Conservation (phyloP, 2,113 vertebrate species). For the Corythoichthys haematopterus region DNA sequence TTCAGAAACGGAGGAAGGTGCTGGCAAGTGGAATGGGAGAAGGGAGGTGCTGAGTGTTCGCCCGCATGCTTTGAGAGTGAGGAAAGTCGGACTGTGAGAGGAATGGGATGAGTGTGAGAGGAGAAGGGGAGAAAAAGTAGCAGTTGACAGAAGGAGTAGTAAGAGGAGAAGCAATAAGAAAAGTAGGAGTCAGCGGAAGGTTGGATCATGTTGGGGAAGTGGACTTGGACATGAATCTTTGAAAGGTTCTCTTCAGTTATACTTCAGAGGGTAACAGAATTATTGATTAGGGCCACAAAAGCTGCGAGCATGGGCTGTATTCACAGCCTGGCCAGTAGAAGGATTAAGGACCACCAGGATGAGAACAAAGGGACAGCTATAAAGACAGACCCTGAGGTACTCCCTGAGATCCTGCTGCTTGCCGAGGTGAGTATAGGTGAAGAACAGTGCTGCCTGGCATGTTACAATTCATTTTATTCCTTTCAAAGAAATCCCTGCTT, state of each 20-base stretch:
- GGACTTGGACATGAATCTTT: constrained; percentile 27
- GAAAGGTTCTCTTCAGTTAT: constrained; percentile 12
- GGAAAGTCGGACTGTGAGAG: constrained; percentile 29
- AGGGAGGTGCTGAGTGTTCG: constrained; percentile 29
- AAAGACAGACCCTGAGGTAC: constrained; percentile 28
- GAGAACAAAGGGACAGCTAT: constrained; percentile 26
- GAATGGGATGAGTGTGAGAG: constrained; percentile 32
- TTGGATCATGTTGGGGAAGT: constrained; percentile 24
- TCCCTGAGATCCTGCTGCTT: constrained; percentile 57
- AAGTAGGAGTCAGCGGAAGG: constrained; percentile 23
- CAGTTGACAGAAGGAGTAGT: constrained; percentile 33
- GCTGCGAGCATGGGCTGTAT: constrained; percentile 65
- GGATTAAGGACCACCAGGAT: constrained; percentile 25
- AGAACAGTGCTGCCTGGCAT: neutral
- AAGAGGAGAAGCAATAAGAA: constrained; percentile 41
- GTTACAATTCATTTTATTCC: neutral
- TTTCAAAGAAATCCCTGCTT: neutral
- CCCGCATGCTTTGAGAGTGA: constrained; percentile 37
- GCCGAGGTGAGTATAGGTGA: constrained; percentile 47
- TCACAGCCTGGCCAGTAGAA: constrained; percentile 40
- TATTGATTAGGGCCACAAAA: neutral
- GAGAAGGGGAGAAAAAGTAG: constrained; percentile 19
- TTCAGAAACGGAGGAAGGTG: constrained; percentile 29
- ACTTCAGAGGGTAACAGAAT: neutral
- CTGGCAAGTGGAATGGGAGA: constrained; percentile 36